A percentile compares a stretch with the other conserved stretches of the same genome.
Evolutionary conservation across 2,797 vertebrate genomes (phyloP).

Genomic region (Tragopan temminckii): DNA sequence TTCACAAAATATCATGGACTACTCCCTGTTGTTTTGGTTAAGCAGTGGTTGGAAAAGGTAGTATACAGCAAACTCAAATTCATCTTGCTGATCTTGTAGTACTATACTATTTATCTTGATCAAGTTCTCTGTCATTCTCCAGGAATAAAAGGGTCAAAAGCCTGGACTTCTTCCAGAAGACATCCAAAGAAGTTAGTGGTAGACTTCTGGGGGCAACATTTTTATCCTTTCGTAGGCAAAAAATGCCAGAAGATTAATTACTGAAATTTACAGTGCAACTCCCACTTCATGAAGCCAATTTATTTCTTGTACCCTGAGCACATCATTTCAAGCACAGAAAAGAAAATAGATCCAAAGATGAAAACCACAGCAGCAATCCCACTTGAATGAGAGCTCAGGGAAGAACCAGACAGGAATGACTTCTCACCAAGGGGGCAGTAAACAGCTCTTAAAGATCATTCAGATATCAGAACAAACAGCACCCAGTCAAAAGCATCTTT

Average conservation of each 20-base stretch:
- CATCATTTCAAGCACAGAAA: neutral
- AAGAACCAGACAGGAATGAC: neutral
- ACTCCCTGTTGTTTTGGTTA: neutral
- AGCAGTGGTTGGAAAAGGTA: neutral
- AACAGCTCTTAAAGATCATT: neutral
- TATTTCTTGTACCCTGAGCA: neutral
- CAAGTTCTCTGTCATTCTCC: neutral
- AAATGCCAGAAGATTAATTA: conserved; percentile 5
- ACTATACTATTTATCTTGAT: neutral
- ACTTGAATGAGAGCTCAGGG: neutral
- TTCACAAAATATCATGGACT: neutral
- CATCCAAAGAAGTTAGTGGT: neutral
- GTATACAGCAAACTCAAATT: neutral
- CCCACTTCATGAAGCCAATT: neutral
- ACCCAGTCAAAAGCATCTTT: neutral
- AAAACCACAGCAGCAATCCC: neutral
- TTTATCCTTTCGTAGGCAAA: neutral
- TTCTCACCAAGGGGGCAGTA: neutral
- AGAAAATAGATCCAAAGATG: neutral
- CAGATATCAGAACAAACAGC: neutral
- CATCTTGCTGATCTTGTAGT: neutral
- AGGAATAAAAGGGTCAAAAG: neutral
- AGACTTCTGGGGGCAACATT: neutral
- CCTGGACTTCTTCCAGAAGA: neutral
- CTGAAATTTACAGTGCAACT: conserved; percentile 16